Base-by-base conservation (phyloP, 2,888 invertebrate species). In the Caradrina kadenii region DNA sequence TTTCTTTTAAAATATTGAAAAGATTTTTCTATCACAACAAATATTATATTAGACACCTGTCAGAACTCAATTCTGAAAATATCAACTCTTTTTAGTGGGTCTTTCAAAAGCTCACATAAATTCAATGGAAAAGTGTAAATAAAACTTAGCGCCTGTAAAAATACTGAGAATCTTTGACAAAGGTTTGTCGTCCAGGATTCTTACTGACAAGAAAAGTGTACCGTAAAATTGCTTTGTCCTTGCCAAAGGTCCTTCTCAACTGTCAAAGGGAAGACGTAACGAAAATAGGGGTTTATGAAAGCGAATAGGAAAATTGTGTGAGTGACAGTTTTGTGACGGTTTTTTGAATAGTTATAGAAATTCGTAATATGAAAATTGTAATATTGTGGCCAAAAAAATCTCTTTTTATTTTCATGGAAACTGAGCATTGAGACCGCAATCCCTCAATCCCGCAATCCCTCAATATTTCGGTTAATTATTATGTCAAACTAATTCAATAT, bases 141-240 rank as follows among this genome's bases (percentile, higher is more conserved):
- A 35, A 67, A 35, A 49, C 19, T n/a, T 22, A 11, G 8, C 22
- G 10, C 10, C 19, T 31, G 31, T 55, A 53, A 60, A 68, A 59
- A 21, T 50, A 59, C 35, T 21, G 50, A 74, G 35, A 45, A 39
- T 21, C n/a, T 55, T 78, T 73, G 68, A 80, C 72, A 81, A 78
- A 69, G 64, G 69, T 68, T 78, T 63, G 56, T 61, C 70, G 35
- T 52, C 56, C 59, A 66, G 22, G 48, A 65, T 78, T 79, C 60
- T 68, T 22, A 66, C 42, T 60, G 74, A 74, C 74, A 70, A 59
- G 63, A 62, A 68, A 70, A 73, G 60, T 74, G 52, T 73, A 63
- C n/a, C 79, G 68, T 73, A 13, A 79, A 69, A 79, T 74, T 49
- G 63, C 22, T 77, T 64, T 79, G 81, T 68, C 69, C 69, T 73